Evolutionary conservation across 2,797 vertebrate genomes (phyloP), one percentile per base, ranked within the genome.

Genomic region (Chloroceryle amazona): DNA sequence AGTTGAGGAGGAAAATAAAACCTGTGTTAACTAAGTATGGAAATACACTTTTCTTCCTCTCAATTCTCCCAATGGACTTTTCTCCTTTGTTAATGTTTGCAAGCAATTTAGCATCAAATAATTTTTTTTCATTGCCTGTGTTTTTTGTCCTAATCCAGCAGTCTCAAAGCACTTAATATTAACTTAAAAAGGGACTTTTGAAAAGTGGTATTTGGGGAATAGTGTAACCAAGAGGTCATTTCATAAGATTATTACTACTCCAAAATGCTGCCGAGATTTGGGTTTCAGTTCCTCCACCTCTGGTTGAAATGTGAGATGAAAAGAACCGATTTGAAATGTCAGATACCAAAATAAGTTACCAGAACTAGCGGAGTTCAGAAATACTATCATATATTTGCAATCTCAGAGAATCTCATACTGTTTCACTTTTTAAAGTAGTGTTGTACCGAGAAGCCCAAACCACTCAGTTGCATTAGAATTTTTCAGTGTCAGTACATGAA

Each of bases 81-180:
- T 5, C 6, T 90, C 31, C 17, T 62, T 71, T 86, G 33, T 52
- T 73, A 60, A 72, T 82, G 29, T 90, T 88, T 85, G 37, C 57
- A 39, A 87, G 61, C 33, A 68, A 39, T 74, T 62, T 55, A 47
- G 22, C 76, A 63, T 78, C 2, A 5, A 71, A 86, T 88, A 18
- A 23, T 29, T 44, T 78, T 92, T 92, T 95, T 89, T 83, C 26
- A 31, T 46, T 78, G 16, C 55, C 44, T 60, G 3, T 52, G 11
- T 23, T 13, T 70, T 63, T 71, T 60, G 8, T 72, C 23, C 70
- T 83, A 80, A 71, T 79, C n/a, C 89, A 21, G 12, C 13, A 75
- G 52, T 73, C 57, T 90, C 49, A 93, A 89, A 92, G 31, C 55
- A 95, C 89, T 92, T 89, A 84, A 81, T 89, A 75, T 65, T 90